Evolutionary conservation across 35 echinoderm and acorn worm genomes (phyloP).

Genomic region (Diadema setosum): DNA sequence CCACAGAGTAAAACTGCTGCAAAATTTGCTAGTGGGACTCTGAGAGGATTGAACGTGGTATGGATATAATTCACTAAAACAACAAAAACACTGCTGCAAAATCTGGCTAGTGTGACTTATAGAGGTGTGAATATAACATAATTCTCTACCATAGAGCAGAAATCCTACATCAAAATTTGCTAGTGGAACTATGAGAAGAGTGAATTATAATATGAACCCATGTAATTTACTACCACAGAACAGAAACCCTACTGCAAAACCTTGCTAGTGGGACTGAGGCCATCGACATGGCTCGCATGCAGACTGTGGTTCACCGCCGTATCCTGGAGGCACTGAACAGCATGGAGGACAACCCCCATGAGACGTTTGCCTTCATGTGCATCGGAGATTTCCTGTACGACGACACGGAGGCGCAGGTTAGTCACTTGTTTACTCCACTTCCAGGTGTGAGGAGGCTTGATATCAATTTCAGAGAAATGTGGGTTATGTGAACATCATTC

Average conservation of each 20-base stretch:
- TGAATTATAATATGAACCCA: background rate
- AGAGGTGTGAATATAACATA: background rate
- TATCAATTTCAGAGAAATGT: too few species aligned
- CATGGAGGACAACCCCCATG: conserved; percentile 91
- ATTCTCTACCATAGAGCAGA: conserved; percentile 21
- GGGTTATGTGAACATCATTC: too few species aligned
- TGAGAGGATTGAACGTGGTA: too few species aligned
- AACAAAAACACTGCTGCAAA: background rate
- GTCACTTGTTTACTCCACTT: too few species aligned
- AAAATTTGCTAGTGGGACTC: too few species aligned
- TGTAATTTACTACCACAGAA: background rate
- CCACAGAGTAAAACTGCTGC: too few species aligned
- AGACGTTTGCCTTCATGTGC: conserved; percentile 92
- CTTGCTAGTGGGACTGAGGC: conserved; percentile 62
- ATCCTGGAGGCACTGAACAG: conserved; percentile 80
- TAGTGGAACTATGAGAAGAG: conserved; percentile 29
- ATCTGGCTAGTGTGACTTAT: background rate
- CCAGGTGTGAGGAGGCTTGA: too few species aligned
- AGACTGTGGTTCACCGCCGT: conserved; percentile 71
- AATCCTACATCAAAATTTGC: conserved; percentile 34
- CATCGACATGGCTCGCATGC: conserved; percentile 80
- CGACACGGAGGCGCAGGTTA: conserved; percentile 34
- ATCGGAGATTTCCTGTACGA: conserved; percentile 94
- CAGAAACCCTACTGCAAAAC: conserved; percentile 33
- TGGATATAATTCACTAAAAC: too few species aligned